Evolutionary conservation across 1,140 invertebrate genomes (phyloP), one percentile per base, ranked within the genome.

Genomic region (Ephestia elutella): DNA sequence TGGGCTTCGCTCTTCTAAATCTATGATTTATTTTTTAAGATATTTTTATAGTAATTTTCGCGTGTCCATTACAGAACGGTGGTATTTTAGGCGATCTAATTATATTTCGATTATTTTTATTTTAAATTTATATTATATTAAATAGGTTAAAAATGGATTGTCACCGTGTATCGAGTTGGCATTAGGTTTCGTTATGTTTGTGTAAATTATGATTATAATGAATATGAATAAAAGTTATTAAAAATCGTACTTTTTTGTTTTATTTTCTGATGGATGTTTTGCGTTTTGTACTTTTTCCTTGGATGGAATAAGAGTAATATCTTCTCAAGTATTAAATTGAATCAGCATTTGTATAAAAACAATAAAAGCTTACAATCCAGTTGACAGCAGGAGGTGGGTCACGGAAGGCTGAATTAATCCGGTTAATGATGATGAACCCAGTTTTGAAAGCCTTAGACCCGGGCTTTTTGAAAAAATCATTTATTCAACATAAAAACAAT

Each of bases 101-200:
- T 57, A 54, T 20, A 20, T 53, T 57, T 38, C 35, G 57, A 53
- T 21, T 32, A 57, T 50, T 54, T 57, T 57, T 54, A 57, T 62
- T 62, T 54, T 19, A 48, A 28, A 20, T 49, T 58, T 20, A 20
- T 20, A 32, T 32, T 32, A 32, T 32, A 53, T 53, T 53, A 63
- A 50, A 59, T 59, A 49, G 49, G 49, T 58, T 20, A 61, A 55
- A 56, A 57, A 56, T 54, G 54, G 58, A 57, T 63, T 48, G 53
- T 51, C 56, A 57, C 25, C 30, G 38, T 56, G 55, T 64, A 67
- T 64, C 67, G 67, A 73, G 70, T 78, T 78, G 71, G 75, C 68
- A 71, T 70, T 78, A 80, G 75, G 66, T 78, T 77, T 77, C 77
- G 83, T 86, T 86, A 82, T 82, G 80, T 86, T 86, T 86, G 80